phyloP scores from a whole-genome alignment of 2,888 invertebrate genomes.

The Melinaea menophilus region DNA sequence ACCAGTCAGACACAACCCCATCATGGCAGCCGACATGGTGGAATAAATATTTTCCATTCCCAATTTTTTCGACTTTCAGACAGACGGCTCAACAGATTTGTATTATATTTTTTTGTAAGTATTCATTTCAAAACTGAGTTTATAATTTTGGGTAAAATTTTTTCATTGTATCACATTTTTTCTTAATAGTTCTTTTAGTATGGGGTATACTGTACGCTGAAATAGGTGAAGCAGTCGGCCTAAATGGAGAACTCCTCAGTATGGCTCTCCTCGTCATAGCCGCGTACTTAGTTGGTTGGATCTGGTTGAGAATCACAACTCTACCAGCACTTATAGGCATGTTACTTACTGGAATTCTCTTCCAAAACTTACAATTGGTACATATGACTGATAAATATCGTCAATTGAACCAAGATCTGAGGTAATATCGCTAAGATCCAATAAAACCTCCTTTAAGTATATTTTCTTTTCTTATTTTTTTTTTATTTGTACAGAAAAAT shows the following conservation, averaged over 20 bases:
- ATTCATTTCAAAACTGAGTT: not conserved
- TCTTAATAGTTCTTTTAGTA: constrained; percentile 74
- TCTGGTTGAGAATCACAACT: constrained; percentile 81
- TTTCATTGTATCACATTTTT: not conserved
- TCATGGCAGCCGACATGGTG: constrained; percentile 84
- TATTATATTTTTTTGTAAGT: constrained; percentile 66
- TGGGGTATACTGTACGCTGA: constrained; percentile 84
- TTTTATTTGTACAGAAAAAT: constrained; percentile 78
- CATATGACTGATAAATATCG: constrained; percentile 79
- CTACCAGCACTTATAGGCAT: constrained; percentile 87
- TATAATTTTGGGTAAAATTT: not conserved
- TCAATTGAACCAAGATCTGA: constrained; percentile 80
- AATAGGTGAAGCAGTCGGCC: constrained; percentile 79
- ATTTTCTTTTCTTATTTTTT: too few relatives aligned
- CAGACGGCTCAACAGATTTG: constrained; percentile 61
- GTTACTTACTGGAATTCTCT: constrained; percentile 83
- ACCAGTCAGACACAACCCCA: constrained; percentile 74
- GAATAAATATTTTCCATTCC: constrained; percentile 82
- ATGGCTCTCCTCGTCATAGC: constrained; percentile 81
- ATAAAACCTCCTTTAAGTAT: not conserved
- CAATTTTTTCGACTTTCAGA: constrained; percentile 84
- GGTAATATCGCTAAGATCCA: constrained; percentile 54
- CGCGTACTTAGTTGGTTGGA: constrained; percentile 85
- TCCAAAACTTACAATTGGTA: constrained; percentile 81
- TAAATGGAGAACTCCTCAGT: constrained; percentile 82